phyloP scores from a whole-genome alignment of 2,797 vertebrate genomes.

The Channallabes apus region DNA sequence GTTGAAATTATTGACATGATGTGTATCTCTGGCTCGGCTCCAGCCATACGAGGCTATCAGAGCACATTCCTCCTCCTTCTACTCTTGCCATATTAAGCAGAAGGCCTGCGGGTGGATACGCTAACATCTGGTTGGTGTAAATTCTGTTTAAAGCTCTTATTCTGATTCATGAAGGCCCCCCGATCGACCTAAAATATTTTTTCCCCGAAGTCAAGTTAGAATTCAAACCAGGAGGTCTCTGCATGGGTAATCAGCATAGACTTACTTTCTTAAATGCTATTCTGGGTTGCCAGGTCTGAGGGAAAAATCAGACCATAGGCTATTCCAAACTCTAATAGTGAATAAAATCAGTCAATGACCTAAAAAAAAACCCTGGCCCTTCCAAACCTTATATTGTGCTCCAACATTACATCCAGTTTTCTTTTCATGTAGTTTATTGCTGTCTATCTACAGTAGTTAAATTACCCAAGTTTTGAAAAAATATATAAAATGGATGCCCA shows the following conservation, averaged over 20 bases:
- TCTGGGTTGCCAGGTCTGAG: neutral
- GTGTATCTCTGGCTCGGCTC: conserved; percentile 58
- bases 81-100: conserved; percentile 40
- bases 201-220: neutral
- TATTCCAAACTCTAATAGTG: neutral
- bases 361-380: neutral
- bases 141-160: conserved; percentile 61
- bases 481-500: neutral
- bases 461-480: neutral
- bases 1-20: conserved; percentile 58
- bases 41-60: conserved; percentile 54
- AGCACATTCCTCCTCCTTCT: conserved; percentile 38
- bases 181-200: neutral
- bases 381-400: neutral
- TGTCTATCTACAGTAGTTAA: neutral
- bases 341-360: neutral
- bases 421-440: neutral
- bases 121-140: conserved; percentile 49
- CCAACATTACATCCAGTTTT: neutral
- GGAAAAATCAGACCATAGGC: neutral
- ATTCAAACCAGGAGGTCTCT: conserved; percentile 1
- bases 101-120: conserved; percentile 50
- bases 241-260: neutral
- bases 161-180: conserved; percentile 42
- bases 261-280: neutral